Conservation (phyloP, 2,113 vertebrate species). For the Pogonocichla stellata region DNA sequence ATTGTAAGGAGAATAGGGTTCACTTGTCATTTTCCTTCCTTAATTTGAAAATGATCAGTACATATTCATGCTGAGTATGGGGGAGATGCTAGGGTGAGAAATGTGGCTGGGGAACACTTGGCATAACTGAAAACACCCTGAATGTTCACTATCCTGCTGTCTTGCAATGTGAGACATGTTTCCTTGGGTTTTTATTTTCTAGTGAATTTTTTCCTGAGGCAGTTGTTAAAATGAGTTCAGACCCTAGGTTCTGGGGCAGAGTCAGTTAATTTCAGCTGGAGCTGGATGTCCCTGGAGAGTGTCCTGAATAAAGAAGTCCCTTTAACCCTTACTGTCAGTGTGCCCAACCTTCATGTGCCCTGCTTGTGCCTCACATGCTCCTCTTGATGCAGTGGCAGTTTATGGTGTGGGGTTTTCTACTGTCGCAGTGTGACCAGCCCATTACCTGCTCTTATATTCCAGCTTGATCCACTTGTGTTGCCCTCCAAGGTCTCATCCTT, state of each 20-base stretch:
- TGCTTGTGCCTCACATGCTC: not conserved
- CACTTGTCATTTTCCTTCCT: not conserved
- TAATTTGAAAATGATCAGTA: not conserved
- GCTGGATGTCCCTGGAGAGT: not conserved
- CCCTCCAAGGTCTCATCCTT: not conserved
- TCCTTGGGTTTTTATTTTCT: not conserved
- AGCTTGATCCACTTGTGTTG: not conserved
- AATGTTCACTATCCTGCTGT: not conserved
- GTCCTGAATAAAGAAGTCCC: not conserved
- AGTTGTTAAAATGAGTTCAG: not conserved
- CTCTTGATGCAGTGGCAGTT: not conserved
- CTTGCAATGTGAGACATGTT: not conserved
- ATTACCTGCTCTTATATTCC: not conserved
- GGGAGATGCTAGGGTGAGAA: not conserved
- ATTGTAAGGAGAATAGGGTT: not conserved
- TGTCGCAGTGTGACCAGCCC: not conserved
- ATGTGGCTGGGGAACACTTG: not conserved
- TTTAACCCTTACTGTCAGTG: not conserved
- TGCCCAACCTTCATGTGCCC: accelerated
- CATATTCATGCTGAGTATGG: not conserved
- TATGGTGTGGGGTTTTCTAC: not conserved
- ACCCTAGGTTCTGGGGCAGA: not conserved
- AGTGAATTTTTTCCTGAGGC: not conserved
- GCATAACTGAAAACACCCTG: not conserved
- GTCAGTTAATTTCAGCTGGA: not conserved